Base-by-base conservation (phyloP, 2,888 invertebrate species). In the Omphaloscelis lunosa region DNA sequence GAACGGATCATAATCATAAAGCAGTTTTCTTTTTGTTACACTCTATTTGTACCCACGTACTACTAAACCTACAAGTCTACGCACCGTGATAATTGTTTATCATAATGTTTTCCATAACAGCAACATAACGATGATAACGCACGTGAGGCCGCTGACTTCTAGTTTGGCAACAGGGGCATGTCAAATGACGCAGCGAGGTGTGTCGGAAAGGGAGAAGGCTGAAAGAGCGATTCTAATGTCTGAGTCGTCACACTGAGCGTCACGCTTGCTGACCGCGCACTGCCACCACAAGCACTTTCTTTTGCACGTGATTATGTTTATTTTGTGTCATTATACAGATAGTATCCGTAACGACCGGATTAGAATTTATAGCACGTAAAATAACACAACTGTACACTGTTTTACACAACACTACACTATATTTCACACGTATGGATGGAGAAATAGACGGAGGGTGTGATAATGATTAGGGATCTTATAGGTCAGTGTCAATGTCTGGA, bases 1-100 rank as follows among this genome's bases (percentile, higher is more conserved):
- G 93, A 96, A 95, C 96, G 90, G 93, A 94, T 93, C 93, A 93
- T 91, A 91, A 91, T 90, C 90, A 92, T 92, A 92, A 90, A 90
- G 89, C 89, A 89, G 93, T 94, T 95, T 95, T 95, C 95, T 94
- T 95, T 94, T 94, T 93, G 94, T 93, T 91, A 94, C 94, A 96
- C 94, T 95, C 96, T 95, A 94, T 93, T 95, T 95, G 88, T 90
- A 93, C 86, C 85, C 82, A 34, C 15, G 77, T 68, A 90, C 91
- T 90, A 90, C 87, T 90, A 90, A 89, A 86, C 87, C 90, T 89
- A 85, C 79, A 83, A 88, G 80, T 77, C 85, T 88, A 89, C 85
- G 88, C 89, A 90, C 87, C 92, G 89, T 89, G 89, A 82, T 84
- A 67, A 70, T 68, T 82, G 71, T 79, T 82, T 34, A 80, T 77